Percentiles rank a stretch among this genome's conserved stretches.
These are phyloP conservation scores for Malacosoma neustria DNA, from an alignment of 2,888 invertebrate species.

Conservation along the genomic window DNA sequence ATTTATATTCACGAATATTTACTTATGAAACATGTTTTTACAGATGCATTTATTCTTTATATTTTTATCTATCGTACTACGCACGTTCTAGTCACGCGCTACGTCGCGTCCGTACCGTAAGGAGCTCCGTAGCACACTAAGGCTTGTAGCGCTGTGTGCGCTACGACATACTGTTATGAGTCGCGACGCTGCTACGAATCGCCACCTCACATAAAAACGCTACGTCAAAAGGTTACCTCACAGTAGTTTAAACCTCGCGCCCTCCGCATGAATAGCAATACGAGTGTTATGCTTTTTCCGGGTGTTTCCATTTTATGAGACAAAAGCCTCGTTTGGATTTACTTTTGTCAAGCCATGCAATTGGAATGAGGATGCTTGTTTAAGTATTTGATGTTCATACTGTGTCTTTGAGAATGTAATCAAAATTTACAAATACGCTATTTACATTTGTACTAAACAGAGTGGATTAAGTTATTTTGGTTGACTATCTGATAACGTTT, in stretches of 20 bases:
- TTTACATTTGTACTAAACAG: no score
- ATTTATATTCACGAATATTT: no score
- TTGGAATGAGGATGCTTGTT: slow-evolving; percentile 18
- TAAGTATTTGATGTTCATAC: background rate
- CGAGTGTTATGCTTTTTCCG: slow-evolving; percentile 54
- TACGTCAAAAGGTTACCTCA: slow-evolving; percentile 49
- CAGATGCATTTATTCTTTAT: no score
- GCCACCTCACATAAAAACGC: slow-evolving; percentile 27
- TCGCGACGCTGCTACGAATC: no score
- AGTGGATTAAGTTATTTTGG: no score
- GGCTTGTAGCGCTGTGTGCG: slow-evolving; percentile 29
- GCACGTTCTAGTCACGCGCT: no score
- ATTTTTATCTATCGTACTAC: no score
- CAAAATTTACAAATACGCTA: background rate
- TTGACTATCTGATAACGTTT: no score
- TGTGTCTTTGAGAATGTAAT: background rate
- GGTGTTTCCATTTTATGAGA: slow-evolving; percentile 50
- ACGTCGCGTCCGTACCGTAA: slow-evolving; percentile 30
- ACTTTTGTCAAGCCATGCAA: slow-evolving; percentile 25
- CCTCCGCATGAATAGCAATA: slow-evolving; percentile 59
- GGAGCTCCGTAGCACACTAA: slow-evolving; percentile 50
- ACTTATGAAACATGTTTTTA: no score
- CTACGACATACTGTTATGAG: slow-evolving; percentile 34
- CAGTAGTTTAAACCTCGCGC: slow-evolving; percentile 59
- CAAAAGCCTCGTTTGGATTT: slow-evolving; percentile 48